Evolutionary conservation across 2,797 vertebrate species (phyloP).

Genomic region (Anabas testudineus): DNA sequence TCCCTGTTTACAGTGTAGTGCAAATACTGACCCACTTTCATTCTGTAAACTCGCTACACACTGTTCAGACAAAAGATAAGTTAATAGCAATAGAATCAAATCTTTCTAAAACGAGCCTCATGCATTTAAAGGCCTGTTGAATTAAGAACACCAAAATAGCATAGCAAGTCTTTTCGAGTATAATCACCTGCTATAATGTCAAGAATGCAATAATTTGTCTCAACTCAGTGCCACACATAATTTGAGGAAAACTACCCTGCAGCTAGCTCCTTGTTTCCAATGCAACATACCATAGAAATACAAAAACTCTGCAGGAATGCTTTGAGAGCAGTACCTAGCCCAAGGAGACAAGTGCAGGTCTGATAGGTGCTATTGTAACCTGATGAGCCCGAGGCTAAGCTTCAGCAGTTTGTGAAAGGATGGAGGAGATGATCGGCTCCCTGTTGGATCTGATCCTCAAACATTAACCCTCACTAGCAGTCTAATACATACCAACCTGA

Average conservation of each 20-base stretch:
- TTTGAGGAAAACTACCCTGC: conserved; percentile 65
- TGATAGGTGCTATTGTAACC: conserved; percentile 77
- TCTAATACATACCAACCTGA: not conserved
- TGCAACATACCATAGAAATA: conserved; percentile 54
- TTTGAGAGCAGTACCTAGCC: conserved; percentile 59
- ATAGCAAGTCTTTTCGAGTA: conserved; percentile 47
- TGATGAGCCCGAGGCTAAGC: conserved; percentile 73
- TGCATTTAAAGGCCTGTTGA: conserved; percentile 15
- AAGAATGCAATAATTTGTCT: conserved; percentile 70
- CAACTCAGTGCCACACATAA: conserved; percentile 55
- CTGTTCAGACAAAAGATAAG: not conserved
- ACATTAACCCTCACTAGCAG: conserved; percentile 11
- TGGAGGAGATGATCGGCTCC: conserved; percentile 70
- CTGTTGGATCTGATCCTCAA: conserved; percentile 48
- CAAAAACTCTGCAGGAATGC: conserved; percentile 67
- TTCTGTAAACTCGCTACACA: not conserved
- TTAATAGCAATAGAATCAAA: not conserved
- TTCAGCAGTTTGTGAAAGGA: conserved; percentile 70
- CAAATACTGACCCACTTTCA: not conserved
- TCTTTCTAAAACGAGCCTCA: not conserved
- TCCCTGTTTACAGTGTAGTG: conserved; percentile 2
- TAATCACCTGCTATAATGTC: conserved; percentile 69
- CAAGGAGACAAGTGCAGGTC: conserved; percentile 59
- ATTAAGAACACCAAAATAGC: conserved; percentile 27
- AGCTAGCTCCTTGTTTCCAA: conserved; percentile 68